phyloP scores from a whole-genome alignment of 1,140 invertebrate genomes.

The Cherax destructor region DNA sequence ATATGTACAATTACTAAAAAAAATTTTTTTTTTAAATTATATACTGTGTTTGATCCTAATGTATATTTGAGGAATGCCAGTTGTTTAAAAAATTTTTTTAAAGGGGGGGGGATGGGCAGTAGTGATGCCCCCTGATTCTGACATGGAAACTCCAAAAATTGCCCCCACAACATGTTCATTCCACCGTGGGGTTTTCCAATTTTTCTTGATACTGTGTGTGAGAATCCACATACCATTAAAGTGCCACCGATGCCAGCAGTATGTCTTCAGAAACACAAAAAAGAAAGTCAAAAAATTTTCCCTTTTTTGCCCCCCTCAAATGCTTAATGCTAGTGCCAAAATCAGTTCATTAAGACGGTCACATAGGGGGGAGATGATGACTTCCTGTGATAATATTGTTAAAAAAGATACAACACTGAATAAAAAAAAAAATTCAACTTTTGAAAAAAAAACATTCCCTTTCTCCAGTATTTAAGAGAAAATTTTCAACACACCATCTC shows the following conservation, averaged over 20 bases:
- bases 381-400: background rate
- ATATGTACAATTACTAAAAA: too few species aligned
- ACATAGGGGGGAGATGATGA: conserved; percentile 43
- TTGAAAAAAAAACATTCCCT: conserved; percentile 31
- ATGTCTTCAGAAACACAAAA: background rate
- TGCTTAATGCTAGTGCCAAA: background rate
- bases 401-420: conserved; percentile 1
- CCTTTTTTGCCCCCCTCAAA: conserved; percentile 31
- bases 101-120: conserved; percentile 50
- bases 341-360: conserved; percentile 9
- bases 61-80: too few species aligned
- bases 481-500: background rate
- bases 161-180: background rate
- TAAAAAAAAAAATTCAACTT: background rate
- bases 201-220: conserved; percentile 39
- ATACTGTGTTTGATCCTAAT: too few species aligned
- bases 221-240: conserved; percentile 6
- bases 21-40: too few species aligned
- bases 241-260: background rate
- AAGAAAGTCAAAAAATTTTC: conserved; percentile 20
- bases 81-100: background rate
- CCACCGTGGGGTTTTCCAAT: conserved; percentile 46
- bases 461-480: conserved; percentile 25
- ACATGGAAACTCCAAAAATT: conserved; percentile 18
- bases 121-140: conserved; percentile 47